Evolutionary conservation across 1,140 invertebrate species (phyloP), one percentile per base, ranked within the genome.

Genomic region (Ctenoplectra terminalis): DNA sequence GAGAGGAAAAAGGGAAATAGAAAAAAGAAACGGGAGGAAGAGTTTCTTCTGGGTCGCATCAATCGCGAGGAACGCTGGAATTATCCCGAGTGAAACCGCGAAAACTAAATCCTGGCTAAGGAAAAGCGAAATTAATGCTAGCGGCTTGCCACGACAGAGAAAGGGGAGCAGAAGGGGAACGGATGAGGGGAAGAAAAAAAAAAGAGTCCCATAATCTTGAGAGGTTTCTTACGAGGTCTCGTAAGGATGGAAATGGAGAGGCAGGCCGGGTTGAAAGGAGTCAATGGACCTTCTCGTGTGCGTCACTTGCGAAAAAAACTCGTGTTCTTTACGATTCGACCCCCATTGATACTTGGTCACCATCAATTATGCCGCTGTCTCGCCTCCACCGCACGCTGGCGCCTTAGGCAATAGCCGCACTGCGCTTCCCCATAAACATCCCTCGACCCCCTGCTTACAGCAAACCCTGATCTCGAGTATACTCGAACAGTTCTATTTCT

Each of bases 321-420:
- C 48, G 46, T 54, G 63, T 78, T 80, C 80, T 81, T 80, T 81
- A 66, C 70, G 80, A 79, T 76, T 87, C 61, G 77, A 70, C 48
- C 81, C 58, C 48, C 82, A 88, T 86, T 88, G 88, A 89, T 82
- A 81, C 77, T 73, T 31, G 34, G 29, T 46, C 73, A 72, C 75
- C 69, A 88, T 88, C 87, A 87, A 87, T 89, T 87, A 87, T 50
- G 56, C 26, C 56, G 29, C 56, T 34, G 67, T 71, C 58, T 74
- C 52, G 69, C 26, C 64, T 54, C n/a, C 46, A 54, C 17, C 66
- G 43, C 70, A 80, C n/a, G 23, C 54, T 75, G 75, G 67, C 60
- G 76, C 58, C 74, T 71, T 58, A 54, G 56, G 75, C 66, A 71
- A 74, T 64, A 61, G 34, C 40, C 29, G 15, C 43, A 31, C 40